Percentiles rank a stretch among this genome's conserved stretches.
Evolutionary conservation across 2,888 invertebrate genomes (phyloP).

Genomic region (Embidobia sp.): DNA sequence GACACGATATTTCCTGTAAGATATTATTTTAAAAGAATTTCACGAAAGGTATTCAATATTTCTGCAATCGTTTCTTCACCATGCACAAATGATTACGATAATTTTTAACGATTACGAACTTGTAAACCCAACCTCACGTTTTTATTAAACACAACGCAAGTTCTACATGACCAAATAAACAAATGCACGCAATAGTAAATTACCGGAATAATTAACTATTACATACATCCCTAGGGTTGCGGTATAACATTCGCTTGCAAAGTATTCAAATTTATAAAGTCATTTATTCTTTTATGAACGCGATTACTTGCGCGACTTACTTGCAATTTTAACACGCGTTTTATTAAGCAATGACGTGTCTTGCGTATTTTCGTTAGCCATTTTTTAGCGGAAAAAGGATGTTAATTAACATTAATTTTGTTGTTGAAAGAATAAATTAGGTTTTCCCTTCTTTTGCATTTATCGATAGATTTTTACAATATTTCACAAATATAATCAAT

Average conservation of each 20-base stretch:
- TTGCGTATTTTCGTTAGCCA: background rate
- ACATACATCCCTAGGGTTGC: conserved; percentile 18
- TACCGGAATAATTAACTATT: conserved; percentile 23
- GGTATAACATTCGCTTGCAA: conserved; percentile 22
- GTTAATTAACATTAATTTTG: background rate
- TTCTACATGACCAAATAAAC: conserved; percentile 1
- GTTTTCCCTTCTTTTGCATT: too few relatives aligned
- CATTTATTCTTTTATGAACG: conserved; percentile 44
- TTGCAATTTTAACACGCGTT: conserved; percentile 19
- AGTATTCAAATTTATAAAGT: conserved; percentile 48
- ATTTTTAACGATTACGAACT: too few relatives aligned
- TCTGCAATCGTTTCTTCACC: too few relatives aligned
- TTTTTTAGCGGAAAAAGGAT: background rate
- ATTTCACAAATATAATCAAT: too few relatives aligned
- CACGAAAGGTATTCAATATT: too few relatives aligned
- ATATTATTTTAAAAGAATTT: too few relatives aligned
- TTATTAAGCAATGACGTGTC: conserved; percentile 16
- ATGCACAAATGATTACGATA: too few relatives aligned
- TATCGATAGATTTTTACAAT: too few relatives aligned
- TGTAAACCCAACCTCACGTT: too few relatives aligned
- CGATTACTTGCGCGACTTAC: conserved; percentile 36
- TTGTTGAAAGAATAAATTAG: too few relatives aligned
- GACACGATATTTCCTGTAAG: too few relatives aligned
- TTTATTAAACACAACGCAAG: too few relatives aligned
- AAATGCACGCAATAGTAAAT: conserved; percentile 15